phyloP scores from a whole-genome alignment of 1,140 invertebrate species.

The Luehdorfia chinensis region DNA sequence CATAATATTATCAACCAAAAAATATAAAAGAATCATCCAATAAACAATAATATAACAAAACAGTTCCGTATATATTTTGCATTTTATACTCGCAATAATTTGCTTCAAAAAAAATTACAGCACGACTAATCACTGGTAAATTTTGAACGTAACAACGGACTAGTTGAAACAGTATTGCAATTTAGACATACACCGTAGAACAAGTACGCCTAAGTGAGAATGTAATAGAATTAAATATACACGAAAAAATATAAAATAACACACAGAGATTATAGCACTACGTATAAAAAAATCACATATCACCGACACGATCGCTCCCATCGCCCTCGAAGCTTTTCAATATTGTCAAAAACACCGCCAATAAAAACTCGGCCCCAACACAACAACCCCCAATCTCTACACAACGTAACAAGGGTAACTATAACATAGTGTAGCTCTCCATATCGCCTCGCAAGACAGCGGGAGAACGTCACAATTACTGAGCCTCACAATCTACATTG shows the following conservation, averaged over 20 bases:
- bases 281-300: slow-evolving; percentile 70
- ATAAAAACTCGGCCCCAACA: slow-evolving; percentile 35
- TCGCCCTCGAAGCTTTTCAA: neutral
- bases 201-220: slow-evolving; percentile 46
- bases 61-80: slow-evolving; percentile 29
- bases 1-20: slow-evolving; percentile 69
- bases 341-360: slow-evolving; percentile 28
- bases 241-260: slow-evolving; percentile 55
- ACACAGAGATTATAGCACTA: no score
- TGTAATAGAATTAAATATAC: slow-evolving; percentile 52
- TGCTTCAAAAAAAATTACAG: slow-evolving; percentile 20
- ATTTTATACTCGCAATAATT: slow-evolving; percentile 21
- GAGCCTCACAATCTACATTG: slow-evolving; percentile 59
- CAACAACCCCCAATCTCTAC: slow-evolving; percentile 36
- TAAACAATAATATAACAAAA: slow-evolving; percentile 62
- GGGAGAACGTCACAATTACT: slow-evolving; percentile 45
- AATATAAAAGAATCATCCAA: slow-evolving; percentile 47
- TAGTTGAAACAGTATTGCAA: slow-evolving; percentile 63
- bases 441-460: slow-evolving; percentile 26
- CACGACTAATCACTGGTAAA: slow-evolving; percentile 36
- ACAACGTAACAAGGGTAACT: slow-evolving; percentile 67
- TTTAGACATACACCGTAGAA: slow-evolving; percentile 38
- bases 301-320: slow-evolving; percentile 33
- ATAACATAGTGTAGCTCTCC: slow-evolving; percentile 39
- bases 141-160: slow-evolving; percentile 61